Percentiles rank a stretch among this genome's conserved stretches.
Conservation (phyloP, 2,888 invertebrate genomes). For the Oligia fasciuncula region DNA sequence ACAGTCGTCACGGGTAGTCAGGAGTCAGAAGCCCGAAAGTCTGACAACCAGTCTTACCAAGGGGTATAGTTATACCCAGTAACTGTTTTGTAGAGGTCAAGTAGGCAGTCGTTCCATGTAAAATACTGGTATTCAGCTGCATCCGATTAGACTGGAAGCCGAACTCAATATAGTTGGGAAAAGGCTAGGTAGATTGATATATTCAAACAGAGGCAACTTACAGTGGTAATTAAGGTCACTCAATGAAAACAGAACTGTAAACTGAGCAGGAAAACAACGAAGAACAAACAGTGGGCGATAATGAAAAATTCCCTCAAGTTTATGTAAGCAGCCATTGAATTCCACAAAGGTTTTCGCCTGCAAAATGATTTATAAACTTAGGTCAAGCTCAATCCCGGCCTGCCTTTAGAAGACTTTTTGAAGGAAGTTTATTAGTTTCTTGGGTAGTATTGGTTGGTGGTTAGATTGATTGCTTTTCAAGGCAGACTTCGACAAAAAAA, state of each 20-base stretch:
- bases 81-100: neutral
- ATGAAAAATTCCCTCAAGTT: constrained; percentile 36
- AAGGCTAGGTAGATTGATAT: neutral
- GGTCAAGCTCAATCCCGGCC: neutral
- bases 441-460: neutral
- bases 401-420: constrained; percentile 14
- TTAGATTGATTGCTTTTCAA: neutral
- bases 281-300: constrained; percentile 21
- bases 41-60: neutral
- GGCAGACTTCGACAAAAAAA: neutral
- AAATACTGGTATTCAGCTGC: neutral
- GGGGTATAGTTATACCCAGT: neutral
- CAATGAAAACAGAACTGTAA: constrained; percentile 28
- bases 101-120: too few species aligned
- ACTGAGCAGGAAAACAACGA: constrained; percentile 7
- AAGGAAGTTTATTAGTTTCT: constrained; percentile 22
- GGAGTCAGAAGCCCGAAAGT: neutral
- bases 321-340: constrained; percentile 37
- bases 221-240: constrained; percentile 22
- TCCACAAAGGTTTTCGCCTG: constrained; percentile 2
- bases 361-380: constrained; percentile 37
- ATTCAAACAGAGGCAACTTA: constrained; percentile 18
- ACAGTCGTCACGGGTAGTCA: neutral
- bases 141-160: neutral
- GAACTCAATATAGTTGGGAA: neutral